phyloP scores from a whole-genome alignment of 1,140 invertebrate genomes.

The Pachypsylla venusta region DNA sequence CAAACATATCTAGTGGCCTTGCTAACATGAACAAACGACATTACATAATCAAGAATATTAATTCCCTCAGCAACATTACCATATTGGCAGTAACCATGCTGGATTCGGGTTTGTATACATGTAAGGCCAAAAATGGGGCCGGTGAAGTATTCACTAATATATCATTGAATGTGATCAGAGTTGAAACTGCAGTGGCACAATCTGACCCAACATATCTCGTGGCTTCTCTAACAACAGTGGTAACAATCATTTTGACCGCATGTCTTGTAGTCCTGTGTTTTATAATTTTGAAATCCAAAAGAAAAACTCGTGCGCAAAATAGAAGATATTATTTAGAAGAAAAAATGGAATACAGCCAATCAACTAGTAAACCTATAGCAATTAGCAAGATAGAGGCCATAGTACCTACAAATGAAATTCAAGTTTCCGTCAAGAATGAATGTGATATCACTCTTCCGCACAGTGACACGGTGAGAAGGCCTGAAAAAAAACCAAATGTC shows the following conservation, averaged over 20 bases:
- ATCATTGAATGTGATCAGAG: conserved; percentile 41
- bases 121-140: conserved; percentile 55
- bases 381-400: not conserved
- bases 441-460: not conserved
- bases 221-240: not conserved
- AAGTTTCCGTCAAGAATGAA: not conserved
- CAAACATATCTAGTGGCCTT: conserved; percentile 34
- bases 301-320: not conserved
- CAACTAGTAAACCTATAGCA: not conserved
- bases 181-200: conserved; percentile 27
- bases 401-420: not conserved
- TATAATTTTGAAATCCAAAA: not conserved
- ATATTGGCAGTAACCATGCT: conserved; percentile 48
- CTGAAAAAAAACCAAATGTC: not conserved
- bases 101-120: conserved; percentile 56
- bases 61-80: conserved; percentile 44
- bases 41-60: conserved; percentile 17
- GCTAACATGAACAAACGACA: conserved; percentile 24
- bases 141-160: conserved; percentile 53
- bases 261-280: conserved; percentile 4
- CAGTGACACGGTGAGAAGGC: not conserved
- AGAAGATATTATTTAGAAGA: not conserved
- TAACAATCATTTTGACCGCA: not conserved
- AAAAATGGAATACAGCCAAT: not conserved
- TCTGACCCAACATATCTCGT: conserved; percentile 34